Base-by-base conservation (phyloP, 2,797 vertebrate species). In the Sebastes nivosus region DNA sequence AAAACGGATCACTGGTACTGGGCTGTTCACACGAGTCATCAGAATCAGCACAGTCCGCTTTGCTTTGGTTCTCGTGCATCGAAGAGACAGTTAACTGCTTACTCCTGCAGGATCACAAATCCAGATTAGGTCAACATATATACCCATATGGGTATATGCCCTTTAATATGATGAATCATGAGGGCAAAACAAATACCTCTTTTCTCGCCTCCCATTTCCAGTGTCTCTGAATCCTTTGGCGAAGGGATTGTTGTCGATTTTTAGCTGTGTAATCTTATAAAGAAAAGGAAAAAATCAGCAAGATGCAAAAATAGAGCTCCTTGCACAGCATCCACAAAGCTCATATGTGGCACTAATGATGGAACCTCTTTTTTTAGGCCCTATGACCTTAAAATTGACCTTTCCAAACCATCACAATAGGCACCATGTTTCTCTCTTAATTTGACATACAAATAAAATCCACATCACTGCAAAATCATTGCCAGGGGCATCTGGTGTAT, bases 181-280 rank as follows among this genome's bases (percentile, higher is more conserved):
- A 18, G 1, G 12, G n/a, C 34, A 59, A 69, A 75, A 63, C 8
- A 6, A 24, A 29, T 94, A 99, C 98, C 97, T 97, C 91, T 99
- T 99, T 85, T 99, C 98, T 91, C 98, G 95, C 80, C 96, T 96
- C 75, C 98, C 98, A 91, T 99, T 99, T 32, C 98, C 98, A 0
- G 97, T 97, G 93, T 99, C 97, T 86, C 98, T 96, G 92, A 99
- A 99, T 73, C 98, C 98, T 96, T 99, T 99, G 87, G 98, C 98
- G 83, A 99, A 99, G 2, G 98, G 98, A 64, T 99, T 99, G 93
- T 99, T 95, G 95, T 99, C 98, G 55, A 99, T 99, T 97, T 99
- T 99, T 85, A 99, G 96, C 87, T 99, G 97, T 1, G 98, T 99
- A 29, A 96, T 96, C 96, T 96, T 24, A 55, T 4, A 5, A 46